phyloP scores from a whole-genome alignment of 2,888 invertebrate genomes.

The Acrocera orbiculus region DNA sequence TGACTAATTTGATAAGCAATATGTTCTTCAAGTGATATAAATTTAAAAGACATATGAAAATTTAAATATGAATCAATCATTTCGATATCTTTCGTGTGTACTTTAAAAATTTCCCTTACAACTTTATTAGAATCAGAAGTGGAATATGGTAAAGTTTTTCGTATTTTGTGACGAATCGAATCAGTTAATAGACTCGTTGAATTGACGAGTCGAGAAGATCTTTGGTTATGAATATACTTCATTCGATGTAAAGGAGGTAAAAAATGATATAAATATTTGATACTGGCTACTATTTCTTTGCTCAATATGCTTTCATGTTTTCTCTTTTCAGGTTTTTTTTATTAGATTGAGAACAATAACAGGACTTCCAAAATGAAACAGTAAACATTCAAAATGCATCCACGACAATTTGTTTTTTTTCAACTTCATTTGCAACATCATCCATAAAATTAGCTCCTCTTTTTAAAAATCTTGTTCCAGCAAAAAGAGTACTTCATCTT shows the following conservation, averaged over 20 bases:
- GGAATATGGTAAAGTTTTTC: slow-evolving; percentile 55
- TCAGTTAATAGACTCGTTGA: too few species aligned
- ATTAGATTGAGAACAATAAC: slow-evolving; percentile 84
- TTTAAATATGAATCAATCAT: slow-evolving; percentile 79
- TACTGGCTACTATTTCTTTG: slow-evolving; percentile 65
- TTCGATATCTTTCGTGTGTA: slow-evolving; percentile 50
- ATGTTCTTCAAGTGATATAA: slow-evolving; percentile 64
- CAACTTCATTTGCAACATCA: slow-evolving; percentile 86
- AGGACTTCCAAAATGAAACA: slow-evolving; percentile 64
- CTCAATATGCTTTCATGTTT: slow-evolving; percentile 85
- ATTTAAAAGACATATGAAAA: slow-evolving; percentile 73
- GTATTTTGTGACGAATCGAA: slow-evolving; percentile 71
- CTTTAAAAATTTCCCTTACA: slow-evolving; percentile 40
- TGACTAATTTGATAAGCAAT: slow-evolving; percentile 65
- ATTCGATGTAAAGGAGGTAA: slow-evolving; percentile 70
- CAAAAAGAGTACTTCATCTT: slow-evolving; percentile 81
- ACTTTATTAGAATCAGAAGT: slow-evolving; percentile 31
- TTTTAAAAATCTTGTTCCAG: slow-evolving; percentile 93
- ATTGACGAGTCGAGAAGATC: too few species aligned
- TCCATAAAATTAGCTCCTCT: slow-evolving; percentile 90
- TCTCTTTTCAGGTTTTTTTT: slow-evolving; percentile 85
- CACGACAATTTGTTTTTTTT: slow-evolving; percentile 30
- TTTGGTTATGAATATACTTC: slow-evolving; percentile 60
- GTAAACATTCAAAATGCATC: slow-evolving; percentile 52
- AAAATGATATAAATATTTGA: slow-evolving; percentile 91